Base-by-base conservation (phyloP, 1,140 invertebrate genomes). In the Hirudo medicinalis region DNA sequence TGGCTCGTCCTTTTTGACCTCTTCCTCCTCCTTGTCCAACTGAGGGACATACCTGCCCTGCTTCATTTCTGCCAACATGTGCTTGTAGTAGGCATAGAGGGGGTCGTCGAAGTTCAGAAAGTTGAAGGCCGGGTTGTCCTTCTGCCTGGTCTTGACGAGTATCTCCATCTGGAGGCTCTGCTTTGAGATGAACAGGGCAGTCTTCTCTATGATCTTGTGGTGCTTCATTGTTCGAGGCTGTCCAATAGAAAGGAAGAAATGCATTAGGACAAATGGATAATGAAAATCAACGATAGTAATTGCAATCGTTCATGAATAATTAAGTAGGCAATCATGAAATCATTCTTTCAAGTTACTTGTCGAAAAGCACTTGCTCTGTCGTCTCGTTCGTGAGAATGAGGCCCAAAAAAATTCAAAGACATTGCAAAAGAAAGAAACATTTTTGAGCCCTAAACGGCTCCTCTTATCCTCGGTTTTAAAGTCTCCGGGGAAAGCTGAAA, bases 151-250 rank as follows among this genome's bases (percentile, higher is more conserved):
- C 84, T 97, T 97, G 71, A 99, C 88, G 0, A 98, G 85, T 70
- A 99, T 96, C 84, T 99, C 95, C 94, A 98, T 97, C 84, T 99
- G 96, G 43, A 88, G 85, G 0, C 94, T 95, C 80, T 98, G 94
- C 60, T 87, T 85, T 73, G 90, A 89, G 74, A 99, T 92, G 83
- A 98, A 98, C 68, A 88, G 83, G 0, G 95, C 94, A 0, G 96
- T 99, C 83, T 94, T 97, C 79, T 95, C 92, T 78, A 99, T 97
- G 70, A 97, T 91, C 6, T 90, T 88, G 82, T 96, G 91, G 75
- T 90, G 86, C 79, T 97, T 97, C 77, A 89, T 86, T 9, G 89
- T 91, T 75, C 89, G 87, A n/a, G 95, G 95, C 91, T 97, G 80
- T 54, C 36, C 6, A 54, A 29, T 25, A 54, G 53, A 32, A 25